Percentiles rank a stretch among this genome's conserved stretches.
Conservation (phyloP, 2,797 vertebrate genomes). For the Triplophysa bombifrons region DNA sequence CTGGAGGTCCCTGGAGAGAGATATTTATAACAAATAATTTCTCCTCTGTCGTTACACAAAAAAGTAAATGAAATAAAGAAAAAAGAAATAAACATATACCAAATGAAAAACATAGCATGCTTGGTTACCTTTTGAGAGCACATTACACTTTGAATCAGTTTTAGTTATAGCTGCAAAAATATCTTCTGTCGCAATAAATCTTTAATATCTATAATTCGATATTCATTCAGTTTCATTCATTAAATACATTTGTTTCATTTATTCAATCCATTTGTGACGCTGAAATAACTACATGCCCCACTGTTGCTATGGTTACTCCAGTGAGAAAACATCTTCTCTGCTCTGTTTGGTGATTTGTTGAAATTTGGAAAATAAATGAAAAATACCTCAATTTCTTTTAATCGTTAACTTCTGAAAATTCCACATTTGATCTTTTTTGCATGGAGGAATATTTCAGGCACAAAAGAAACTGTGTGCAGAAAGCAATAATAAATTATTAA, state of each 20-base stretch:
- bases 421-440: background rate
- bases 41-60: background rate
- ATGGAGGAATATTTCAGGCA: background rate
- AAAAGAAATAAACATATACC: background rate
- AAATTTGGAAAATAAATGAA: background rate
- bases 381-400: background rate
- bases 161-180: background rate
- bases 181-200: background rate
- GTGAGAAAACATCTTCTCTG: conserved; percentile 10
- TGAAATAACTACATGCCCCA: conserved; percentile 26
- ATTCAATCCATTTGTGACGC: background rate
- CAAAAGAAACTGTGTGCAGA: background rate
- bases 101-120: background rate
- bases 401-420: background rate
- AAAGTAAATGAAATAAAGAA: background rate
- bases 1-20: background rate
- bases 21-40: conserved; percentile 3
- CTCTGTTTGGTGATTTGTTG: background rate
- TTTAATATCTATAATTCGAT: background rate
- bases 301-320: conserved; percentile 51
- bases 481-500: conserved; percentile 9
- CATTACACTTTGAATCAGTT: background rate
- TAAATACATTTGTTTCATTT: background rate
- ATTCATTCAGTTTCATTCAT: background rate
- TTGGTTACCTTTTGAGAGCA: background rate